These are phyloP conservation scores for Altica lythri DNA, from an alignment of 2,888 invertebrate species.

Conservation along the genomic window DNA sequence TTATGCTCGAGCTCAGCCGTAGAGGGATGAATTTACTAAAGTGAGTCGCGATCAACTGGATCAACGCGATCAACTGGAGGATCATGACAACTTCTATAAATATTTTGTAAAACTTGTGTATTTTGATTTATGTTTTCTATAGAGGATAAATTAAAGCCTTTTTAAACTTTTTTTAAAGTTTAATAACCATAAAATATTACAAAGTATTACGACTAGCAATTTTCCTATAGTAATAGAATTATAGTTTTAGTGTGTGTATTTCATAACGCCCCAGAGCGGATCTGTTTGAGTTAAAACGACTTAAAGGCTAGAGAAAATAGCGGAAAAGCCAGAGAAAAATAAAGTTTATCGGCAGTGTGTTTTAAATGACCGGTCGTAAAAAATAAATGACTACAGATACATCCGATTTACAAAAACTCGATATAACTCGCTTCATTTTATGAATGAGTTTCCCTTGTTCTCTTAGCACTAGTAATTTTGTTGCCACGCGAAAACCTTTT, in stretches of 20 bases:
- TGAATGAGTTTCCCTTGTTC: conserved; percentile 27
- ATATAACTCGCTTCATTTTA: conserved; percentile 27
- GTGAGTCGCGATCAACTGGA: no score
- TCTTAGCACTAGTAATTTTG: conserved; percentile 21
- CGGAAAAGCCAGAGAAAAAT: conserved; percentile 3
- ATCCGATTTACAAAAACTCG: conserved; percentile 28
- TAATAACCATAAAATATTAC: no score
- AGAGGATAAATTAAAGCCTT: no score
- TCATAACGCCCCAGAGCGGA: background rate
- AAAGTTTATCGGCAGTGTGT: conserved; percentile 19
- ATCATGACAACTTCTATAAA: no score
- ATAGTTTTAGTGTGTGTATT: background rate
- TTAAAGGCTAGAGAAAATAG: background rate
- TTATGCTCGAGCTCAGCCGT: no score
- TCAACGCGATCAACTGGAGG: no score
- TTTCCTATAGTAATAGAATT: background rate
- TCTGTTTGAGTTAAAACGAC: background rate
- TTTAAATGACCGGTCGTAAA: conserved; percentile 23
- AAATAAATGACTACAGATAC: conserved; percentile 28
- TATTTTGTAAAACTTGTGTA: no score
- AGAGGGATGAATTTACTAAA: no score
- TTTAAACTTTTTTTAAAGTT: no score
- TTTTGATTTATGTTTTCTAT: no score
- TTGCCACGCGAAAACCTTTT: conserved; percentile 16
- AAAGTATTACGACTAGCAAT: background rate